A percentile compares a stretch with the other conserved stretches of the same genome.
phyloP scores from a whole-genome alignment of 2,113 vertebrate species.

The Grammomys dolichurus region DNA sequence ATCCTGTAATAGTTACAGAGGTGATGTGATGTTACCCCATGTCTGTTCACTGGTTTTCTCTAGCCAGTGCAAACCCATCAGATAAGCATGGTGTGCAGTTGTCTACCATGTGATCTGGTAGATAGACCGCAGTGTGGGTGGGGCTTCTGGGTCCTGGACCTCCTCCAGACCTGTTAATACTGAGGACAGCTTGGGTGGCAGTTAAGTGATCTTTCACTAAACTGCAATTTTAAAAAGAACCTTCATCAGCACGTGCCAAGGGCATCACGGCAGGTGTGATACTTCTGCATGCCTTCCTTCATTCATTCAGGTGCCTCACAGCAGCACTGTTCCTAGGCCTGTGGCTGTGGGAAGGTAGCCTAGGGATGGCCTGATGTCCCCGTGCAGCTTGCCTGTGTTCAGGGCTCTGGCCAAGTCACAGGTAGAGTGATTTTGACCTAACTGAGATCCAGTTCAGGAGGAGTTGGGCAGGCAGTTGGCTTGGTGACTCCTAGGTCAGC shows the following conservation, averaged over 20 bases:
- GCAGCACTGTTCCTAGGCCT: accelerated
- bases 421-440: not conserved
- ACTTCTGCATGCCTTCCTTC: not conserved
- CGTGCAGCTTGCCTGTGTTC: not conserved
- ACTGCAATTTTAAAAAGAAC: constrained; percentile 15
- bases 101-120: not conserved
- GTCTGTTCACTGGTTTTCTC: not conserved
- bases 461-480: not conserved
- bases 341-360: not conserved
- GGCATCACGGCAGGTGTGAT: not conserved
- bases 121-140: not conserved
- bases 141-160: not conserved
- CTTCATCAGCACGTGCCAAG: not conserved
- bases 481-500: not conserved
- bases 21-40: not conserved
- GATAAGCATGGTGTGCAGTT: not conserved
- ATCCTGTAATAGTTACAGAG: not conserved
- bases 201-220: not conserved
- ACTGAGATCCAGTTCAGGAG: not conserved
- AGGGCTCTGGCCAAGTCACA: not conserved
- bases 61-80: not conserved
- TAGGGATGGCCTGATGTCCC: accelerated
- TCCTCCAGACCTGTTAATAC: not conserved
- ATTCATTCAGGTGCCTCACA: not conserved
- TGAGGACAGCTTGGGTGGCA: not conserved